These are phyloP conservation scores for Vanessa tameamea DNA, from an alignment of 1,140 invertebrate species.

Conservation along the genomic window DNA sequence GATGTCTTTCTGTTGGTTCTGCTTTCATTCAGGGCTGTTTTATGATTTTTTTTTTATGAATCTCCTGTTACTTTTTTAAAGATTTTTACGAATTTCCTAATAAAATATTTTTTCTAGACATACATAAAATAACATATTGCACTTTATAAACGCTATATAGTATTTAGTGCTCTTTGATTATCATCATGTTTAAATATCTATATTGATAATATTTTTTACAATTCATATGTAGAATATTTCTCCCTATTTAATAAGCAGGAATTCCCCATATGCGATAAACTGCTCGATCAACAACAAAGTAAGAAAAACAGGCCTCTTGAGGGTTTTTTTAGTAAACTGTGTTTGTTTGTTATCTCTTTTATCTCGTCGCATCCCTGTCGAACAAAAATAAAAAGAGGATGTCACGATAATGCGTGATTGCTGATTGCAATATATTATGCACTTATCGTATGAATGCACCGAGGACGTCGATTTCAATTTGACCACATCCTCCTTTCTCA, in stretches of 20 bases:
- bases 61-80: not conserved
- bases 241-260: too few species aligned
- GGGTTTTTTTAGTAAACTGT: not conserved
- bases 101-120: not conserved
- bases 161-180: too few species aligned
- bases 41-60: slow-evolving; percentile 8
- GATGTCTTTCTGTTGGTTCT: slow-evolving; percentile 37
- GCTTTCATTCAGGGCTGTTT: slow-evolving; percentile 46
- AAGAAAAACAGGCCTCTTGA: too few species aligned
- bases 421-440: slow-evolving; percentile 74
- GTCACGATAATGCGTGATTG: slow-evolving; percentile 66
- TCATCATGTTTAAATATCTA: too few species aligned
- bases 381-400: slow-evolving; percentile 66
- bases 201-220: too few species aligned
- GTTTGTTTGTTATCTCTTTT: not conserved
- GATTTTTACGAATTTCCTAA: not conserved
- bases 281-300: too few species aligned
- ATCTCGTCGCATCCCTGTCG: slow-evolving; percentile 50
- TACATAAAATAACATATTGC: too few species aligned
- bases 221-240: too few species aligned
- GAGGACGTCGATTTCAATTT: slow-evolving; percentile 76
- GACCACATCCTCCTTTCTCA: slow-evolving; percentile 75
- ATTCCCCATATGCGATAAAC: too few species aligned
- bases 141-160: too few species aligned
- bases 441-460: slow-evolving; percentile 73